Evolutionary conservation across 1,140 invertebrate species (phyloP).

Genomic region (Hylaeus anthracinus): DNA sequence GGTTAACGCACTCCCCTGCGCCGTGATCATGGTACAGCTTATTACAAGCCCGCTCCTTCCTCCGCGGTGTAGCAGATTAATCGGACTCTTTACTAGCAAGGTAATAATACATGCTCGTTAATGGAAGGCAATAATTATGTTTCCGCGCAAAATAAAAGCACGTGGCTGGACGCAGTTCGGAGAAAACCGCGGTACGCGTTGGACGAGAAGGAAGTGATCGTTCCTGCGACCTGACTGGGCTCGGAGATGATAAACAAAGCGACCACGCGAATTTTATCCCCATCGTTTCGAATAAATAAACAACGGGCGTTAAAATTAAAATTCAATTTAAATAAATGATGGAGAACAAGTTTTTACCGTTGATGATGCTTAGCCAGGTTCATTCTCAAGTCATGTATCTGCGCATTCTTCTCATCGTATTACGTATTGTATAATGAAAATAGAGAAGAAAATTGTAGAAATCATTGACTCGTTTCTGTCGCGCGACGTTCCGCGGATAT

Average conservation of each 20-base stretch:
- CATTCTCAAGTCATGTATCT: too few relatives aligned
- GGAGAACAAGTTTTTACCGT: too few relatives aligned
- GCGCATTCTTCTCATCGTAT: too few relatives aligned
- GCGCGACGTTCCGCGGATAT: slow-evolving; percentile 27
- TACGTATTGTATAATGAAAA: too few relatives aligned
- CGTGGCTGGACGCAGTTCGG: neutral
- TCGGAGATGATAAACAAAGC: too few relatives aligned
- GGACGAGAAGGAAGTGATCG: neutral
- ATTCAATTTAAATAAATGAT: too few relatives aligned
- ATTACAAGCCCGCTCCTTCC: neutral
- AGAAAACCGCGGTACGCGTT: neutral
- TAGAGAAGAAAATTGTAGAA: too few relatives aligned
- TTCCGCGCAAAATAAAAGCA: neutral
- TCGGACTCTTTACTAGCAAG: slow-evolving; percentile 13
- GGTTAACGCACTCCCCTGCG: neutral
- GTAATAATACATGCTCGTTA: neutral
- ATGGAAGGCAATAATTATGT: slow-evolving; percentile 3
- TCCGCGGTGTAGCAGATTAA: slow-evolving; percentile 3
- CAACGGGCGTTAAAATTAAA: too few relatives aligned
- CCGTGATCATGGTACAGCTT: neutral
- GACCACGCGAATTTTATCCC: too few relatives aligned
- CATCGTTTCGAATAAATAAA: too few relatives aligned
- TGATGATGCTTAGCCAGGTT: too few relatives aligned
- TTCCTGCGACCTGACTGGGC: neutral
- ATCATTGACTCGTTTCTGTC: neutral